These are phyloP conservation scores for Bombus ignitus DNA, from an alignment of 1,140 invertebrate genomes.

Conservation along the genomic window DNA sequence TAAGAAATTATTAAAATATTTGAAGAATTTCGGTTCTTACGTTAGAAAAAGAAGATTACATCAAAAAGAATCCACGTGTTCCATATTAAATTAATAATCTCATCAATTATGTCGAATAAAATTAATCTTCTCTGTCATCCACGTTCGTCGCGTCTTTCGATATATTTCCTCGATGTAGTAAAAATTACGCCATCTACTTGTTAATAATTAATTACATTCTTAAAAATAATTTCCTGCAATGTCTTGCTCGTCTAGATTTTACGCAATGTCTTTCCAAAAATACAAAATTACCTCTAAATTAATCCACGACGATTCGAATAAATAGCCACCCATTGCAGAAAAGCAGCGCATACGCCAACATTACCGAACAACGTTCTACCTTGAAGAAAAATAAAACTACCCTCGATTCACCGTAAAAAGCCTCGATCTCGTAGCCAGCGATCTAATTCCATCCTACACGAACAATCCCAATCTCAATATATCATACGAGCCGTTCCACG, in stretches of 20 bases:
- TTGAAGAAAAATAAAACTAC: background rate
- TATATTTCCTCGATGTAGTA: no score
- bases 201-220: background rate
- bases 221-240: background rate
- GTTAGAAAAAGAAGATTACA: background rate
- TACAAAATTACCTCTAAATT: background rate
- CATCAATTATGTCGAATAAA: background rate
- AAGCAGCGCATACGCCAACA: no score
- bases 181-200: background rate
- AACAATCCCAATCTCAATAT: background rate
- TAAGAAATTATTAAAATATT: background rate
- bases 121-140: background rate
- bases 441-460: background rate
- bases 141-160: no score
- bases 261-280: background rate
- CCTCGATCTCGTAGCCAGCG: background rate
- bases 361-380: background rate
- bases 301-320: no score
- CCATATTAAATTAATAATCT: background rate
- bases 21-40: background rate
- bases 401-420: background rate
- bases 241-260: no score
- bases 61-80: no score
- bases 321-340: no score
- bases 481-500: background rate